Base-by-base conservation (phyloP, 2,113 vertebrate species). In the Grammomys dolichurus region DNA sequence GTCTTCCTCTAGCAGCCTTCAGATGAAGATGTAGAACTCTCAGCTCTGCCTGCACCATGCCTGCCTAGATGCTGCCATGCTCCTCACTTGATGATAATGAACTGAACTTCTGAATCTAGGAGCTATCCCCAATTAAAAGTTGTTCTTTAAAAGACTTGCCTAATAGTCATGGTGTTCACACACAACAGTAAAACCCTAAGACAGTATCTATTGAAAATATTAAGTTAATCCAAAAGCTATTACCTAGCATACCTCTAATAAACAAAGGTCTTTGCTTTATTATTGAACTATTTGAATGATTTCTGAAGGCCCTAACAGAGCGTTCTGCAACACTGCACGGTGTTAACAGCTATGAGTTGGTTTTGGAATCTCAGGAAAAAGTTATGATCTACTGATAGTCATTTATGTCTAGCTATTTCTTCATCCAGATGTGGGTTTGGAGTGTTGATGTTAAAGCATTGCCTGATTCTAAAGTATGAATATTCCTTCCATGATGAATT, bases 281-380 rank as follows among this genome's bases (percentile, higher is more conserved):
- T 70, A 14, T 7, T 2, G 33, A 13, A 1, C 33, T 0, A 0
- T 28, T 5, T 48, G 9, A 9, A 93, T 46, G 17, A 24, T 11
- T 0, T 96, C 95, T 0, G 92, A 99, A 99, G 97, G 99, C 99
- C 91, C 98, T 99, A 93, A 99, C 99, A 12, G 99, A 99, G 98
- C 99, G 99, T 84, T 99, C 99, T 87, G 98, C 98, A 0, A 97
- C 98, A 0, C 86, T 99, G 70, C 99, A 99, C 92, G 99, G 98
- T 40, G 98, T 98, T 95, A 99, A 98, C 99, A 84, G 40, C 77
- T 63, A 69, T 20, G 36, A 72, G 12, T 14, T 58, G 7, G 12
- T 33, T 28, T 99, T 99, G 0, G 99, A 99, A 93, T 99, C 99
- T 70, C 99, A 99, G 94, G 98, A 99, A 88, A 99, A 99, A 78